Evolutionary conservation across 2,797 vertebrate species (phyloP), one percentile per base, ranked within the genome.

Genomic region (Lepus oiostolus): DNA sequence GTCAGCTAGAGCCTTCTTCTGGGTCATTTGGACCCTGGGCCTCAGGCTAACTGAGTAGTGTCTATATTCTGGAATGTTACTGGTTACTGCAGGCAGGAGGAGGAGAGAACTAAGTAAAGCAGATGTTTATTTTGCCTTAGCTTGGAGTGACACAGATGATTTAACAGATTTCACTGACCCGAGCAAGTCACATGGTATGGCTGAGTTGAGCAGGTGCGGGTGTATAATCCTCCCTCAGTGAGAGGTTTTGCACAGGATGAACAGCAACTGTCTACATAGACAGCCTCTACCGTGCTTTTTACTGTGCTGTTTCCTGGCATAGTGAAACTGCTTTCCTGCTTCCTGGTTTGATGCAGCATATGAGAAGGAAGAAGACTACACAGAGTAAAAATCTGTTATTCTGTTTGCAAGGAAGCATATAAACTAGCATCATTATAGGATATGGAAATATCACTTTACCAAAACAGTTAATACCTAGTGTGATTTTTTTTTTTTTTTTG

Each of bases 301-400:
- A 58, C 19, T n/a, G 9, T 52, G 63, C 35, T 58, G 47, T 38
- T 28, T 50, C 22, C 5, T 38, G 42, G 21, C 16, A 63, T 60
- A 84, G 38, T 38, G 47, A 67, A 62, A 14, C 3, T 79, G 8
- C 8, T 91, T 22, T 82, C 13, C 13, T 26, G 3, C 3, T 92
- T 93, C n/a, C 28, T 54, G 4, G 28, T 91, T 82, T 89, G n/a
- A 83, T 91, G 88, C 60, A 47, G 47, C 72, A 38, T 85, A 67
- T 76, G 2, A 62, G 67, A 96, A 91, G 32, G 17, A 86, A 70
- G 75, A 76, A 75, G 47, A 47, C 58, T 21, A 60, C 8, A 50
- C 26, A 67, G 12, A 86, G 58, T n/a, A 17, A 30, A 76, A 42
- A 76, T 67, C 68, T 21, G 71, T 89, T 67, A 77, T 85, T 95